phyloP scores from a whole-genome alignment of 1,140 invertebrate species.

The Drepana arcuata region DNA sequence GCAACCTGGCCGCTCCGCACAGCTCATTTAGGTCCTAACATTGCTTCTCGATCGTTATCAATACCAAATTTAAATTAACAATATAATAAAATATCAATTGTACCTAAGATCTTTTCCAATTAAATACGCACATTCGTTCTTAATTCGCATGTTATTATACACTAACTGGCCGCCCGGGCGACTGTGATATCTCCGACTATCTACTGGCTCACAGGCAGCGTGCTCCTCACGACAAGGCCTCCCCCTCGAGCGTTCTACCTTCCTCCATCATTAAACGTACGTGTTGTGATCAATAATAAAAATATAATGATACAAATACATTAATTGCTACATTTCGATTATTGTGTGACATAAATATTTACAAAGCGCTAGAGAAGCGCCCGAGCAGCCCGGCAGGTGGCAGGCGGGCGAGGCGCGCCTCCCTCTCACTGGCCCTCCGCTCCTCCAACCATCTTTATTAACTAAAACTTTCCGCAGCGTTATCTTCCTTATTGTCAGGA shows the following conservation, averaged over 20 bases:
- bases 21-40: slow-evolving; percentile 45
- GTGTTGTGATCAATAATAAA: slow-evolving; percentile 70
- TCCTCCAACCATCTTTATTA: slow-evolving; percentile 48
- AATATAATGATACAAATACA: slow-evolving; percentile 72
- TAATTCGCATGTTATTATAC: slow-evolving; percentile 55
- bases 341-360: slow-evolving; percentile 71
- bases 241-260: slow-evolving; percentile 27
- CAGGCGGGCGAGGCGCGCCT: slow-evolving; percentile 15
- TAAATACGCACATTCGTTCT: slow-evolving; percentile 62
- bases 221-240: slow-evolving; percentile 12
- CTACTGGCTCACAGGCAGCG: slow-evolving; percentile 19
- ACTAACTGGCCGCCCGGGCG: slow-evolving; percentile 28
- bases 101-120: slow-evolving; percentile 68
- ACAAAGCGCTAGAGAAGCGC: slow-evolving; percentile 60
- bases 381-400: slow-evolving; percentile 38
- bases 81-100: slow-evolving; percentile 71
- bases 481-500: slow-evolving; percentile 43
- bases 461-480: slow-evolving; percentile 52
- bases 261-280: slow-evolving; percentile 61
- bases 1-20: slow-evolving; percentile 45
- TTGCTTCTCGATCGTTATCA: slow-evolving; percentile 67
- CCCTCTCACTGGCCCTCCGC: not conserved
- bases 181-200: slow-evolving; percentile 20
- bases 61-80: slow-evolving; percentile 70
- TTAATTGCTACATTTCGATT: slow-evolving; percentile 68